phyloP scores from a whole-genome alignment of 2,113 vertebrate genomes.

The Capreolus pygargus region DNA sequence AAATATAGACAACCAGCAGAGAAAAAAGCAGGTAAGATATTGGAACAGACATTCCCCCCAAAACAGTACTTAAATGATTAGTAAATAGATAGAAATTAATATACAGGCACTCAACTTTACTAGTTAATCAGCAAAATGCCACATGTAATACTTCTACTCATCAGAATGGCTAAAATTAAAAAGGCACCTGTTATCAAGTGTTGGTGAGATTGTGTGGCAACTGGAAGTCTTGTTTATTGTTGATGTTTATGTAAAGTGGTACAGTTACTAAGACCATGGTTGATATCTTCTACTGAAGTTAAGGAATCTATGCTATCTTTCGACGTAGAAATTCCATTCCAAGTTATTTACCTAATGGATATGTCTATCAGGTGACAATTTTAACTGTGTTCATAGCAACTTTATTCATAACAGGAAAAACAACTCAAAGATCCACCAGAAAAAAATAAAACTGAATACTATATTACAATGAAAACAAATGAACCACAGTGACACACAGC shows the following conservation, averaged over 20 bases:
- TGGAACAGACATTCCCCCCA: neutral
- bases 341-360: neutral
- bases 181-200: neutral
- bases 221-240: neutral
- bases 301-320: neutral
- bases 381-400: neutral
- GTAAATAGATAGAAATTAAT: neutral
- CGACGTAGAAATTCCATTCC: neutral
- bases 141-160: too few relatives aligned
- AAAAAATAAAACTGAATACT: neutral
- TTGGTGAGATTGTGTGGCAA: neutral
- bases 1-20: neutral
- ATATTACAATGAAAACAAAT: neutral
- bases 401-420: neutral
- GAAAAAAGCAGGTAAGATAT: neutral
- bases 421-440: neutral
- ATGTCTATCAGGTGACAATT: neutral
- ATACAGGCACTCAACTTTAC: neutral
- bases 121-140: neutral
- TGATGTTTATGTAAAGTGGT: neutral
- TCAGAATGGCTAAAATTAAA: neutral
- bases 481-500: neutral
- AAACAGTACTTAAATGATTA: neutral
- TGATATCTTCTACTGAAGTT: neutral
- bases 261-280: neutral